Evolutionary conservation across 2,888 invertebrate genomes (phyloP), one percentile per base, ranked within the genome.

Genomic region (Chrysolina oricalcia): DNA sequence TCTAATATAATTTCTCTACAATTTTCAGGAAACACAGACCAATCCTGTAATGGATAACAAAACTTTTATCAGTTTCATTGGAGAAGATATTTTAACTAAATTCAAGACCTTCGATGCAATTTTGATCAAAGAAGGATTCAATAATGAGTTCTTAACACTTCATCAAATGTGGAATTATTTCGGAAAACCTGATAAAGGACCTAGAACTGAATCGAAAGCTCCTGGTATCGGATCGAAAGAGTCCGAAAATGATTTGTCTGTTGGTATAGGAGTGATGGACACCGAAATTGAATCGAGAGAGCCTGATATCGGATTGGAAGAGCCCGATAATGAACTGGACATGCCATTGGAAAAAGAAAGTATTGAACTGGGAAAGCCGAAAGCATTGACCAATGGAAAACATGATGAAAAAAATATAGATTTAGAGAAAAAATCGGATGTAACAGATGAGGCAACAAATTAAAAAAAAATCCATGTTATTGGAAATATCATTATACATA

Each of bases 81-180:
- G 73, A 76, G 59, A 74, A 53, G 71, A 71, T 3, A 66, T 68
- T 67, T 35, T 73, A 48, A 62, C 48, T 1, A 76, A 76, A 68
- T 73, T 76, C 43, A 69, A 76, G 46, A 56, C 67, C 10, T 76
- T 13, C 35, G 73, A 77, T 74, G 72, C 56, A 43, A 69, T 74
- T 65, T 64, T 69, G 65, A 53, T 69, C 21, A 70, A 70, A 71
- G 71, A 76, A 76, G 72, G 64, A 76, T 72, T 73, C 69, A 70
- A 67, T 62, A 68, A 72, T 68, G 70, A 74, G 64, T 77, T 77
- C 43, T 70, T 75, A 70, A 67, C 62, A 70, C 72, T 75, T 43
- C 70, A 75, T 66, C 41, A 69, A 68, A 73, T 75, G 23, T 73
- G 73, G 74, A 70, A 62, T 43, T 74, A 72, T 50, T 77, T 77